Evolutionary conservation across 2,888 invertebrate species (phyloP).

Genomic region (Nomada flava): DNA sequence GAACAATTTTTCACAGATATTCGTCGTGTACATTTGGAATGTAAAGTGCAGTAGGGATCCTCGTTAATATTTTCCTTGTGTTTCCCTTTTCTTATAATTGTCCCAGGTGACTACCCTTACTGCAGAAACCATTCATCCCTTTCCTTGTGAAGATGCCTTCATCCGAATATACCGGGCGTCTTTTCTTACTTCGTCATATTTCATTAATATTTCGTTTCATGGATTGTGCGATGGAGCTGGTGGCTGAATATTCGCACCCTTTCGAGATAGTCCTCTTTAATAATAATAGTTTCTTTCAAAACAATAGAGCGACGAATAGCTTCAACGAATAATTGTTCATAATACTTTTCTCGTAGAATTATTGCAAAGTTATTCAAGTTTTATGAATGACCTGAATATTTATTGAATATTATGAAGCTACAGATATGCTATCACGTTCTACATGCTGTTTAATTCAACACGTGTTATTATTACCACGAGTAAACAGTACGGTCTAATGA

Average conservation of each 20-base stretch:
- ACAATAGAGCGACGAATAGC: neutral
- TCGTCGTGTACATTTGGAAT: conserved; percentile 39
- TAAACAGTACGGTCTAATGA: conserved; percentile 2
- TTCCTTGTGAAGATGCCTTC: conserved; percentile 42
- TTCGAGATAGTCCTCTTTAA: neutral
- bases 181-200: conserved; percentile 25
- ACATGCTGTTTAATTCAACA: neutral
- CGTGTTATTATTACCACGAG: neutral
- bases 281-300: neutral
- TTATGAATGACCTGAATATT: neutral
- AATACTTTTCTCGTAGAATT: neutral
- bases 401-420: neutral
- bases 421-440: neutral
- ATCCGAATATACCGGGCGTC: conserved; percentile 1
- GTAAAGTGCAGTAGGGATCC: conserved; percentile 47
- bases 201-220: conserved; percentile 9
- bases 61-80: conserved; percentile 67
- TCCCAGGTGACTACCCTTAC: conserved; percentile 73
- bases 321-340: neutral
- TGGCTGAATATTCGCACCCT: neutral
- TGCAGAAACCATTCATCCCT: conserved; percentile 68
- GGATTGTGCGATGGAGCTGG: neutral
- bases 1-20: no score
- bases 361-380: neutral
- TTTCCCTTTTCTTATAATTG: conserved; percentile 79